These are phyloP conservation scores for Hippocampus kuda DNA, from an alignment of 2,797 vertebrate species.

Conservation along the genomic window DNA sequence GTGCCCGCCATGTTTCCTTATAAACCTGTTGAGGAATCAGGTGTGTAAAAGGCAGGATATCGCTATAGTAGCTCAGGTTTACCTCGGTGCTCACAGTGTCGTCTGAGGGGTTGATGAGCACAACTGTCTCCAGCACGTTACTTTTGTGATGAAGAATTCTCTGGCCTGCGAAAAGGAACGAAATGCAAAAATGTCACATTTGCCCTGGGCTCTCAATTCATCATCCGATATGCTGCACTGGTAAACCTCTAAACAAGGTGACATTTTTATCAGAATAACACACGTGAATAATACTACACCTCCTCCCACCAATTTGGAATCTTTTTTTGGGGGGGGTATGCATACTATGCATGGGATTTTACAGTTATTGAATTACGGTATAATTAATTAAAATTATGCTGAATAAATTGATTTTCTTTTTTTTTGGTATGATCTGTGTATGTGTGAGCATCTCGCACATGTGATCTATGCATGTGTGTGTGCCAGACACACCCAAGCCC, in stretches of 20 bases:
- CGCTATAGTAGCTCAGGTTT: constrained; percentile 6
- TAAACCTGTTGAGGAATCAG: background rate
- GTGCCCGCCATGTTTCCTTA: background rate
- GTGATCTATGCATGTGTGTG: too few species aligned
- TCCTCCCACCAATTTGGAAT: too few species aligned
- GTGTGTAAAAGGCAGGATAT: background rate
- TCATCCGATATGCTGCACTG: too few species aligned
- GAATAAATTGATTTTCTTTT: background rate
- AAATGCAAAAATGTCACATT: background rate
- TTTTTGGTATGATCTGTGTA: background rate
- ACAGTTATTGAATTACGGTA: background rate
- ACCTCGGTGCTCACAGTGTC: constrained; percentile 95
- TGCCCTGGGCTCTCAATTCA: background rate
- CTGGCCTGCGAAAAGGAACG: constrained; percentile 70
- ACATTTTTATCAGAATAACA: too few species aligned
- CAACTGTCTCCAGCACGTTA: constrained; percentile 90
- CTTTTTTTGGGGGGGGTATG: too few species aligned
- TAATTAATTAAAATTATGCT: too few species aligned
- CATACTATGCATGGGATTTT: too few species aligned
- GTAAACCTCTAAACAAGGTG: too few species aligned
- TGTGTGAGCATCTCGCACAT: too few species aligned
- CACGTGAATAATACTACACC: too few species aligned
- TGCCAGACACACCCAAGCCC: too few species aligned
- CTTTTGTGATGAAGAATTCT: constrained; percentile 98
- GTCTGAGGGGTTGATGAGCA: constrained; percentile 95